Evolutionary conservation across 2,113 vertebrate species (phyloP), one percentile per base, ranked within the genome.

Genomic region (Rhabdornis inornatus): DNA sequence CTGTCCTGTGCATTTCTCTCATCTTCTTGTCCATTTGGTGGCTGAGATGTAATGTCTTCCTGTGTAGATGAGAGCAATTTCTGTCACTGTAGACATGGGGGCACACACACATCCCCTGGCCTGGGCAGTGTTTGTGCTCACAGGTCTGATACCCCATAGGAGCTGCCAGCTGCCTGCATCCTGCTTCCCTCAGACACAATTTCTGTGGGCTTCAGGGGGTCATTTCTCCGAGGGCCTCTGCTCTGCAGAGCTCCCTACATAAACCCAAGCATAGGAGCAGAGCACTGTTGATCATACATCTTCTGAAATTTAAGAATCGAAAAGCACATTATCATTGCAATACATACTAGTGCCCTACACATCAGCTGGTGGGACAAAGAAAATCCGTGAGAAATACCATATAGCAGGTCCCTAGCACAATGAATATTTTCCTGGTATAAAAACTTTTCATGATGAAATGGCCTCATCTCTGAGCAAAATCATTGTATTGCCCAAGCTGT

Each of bases 361-460:
- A 52, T 87, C 80, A 83, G 70, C 65, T 60, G 21, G 37, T 47
- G 53, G 60, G 50, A 76, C 56, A 57, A 64, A 79, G 65, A 42
- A 79, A 81, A 71, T 79, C 66, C 61, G n/a, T 89, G 89, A 94
- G 70, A 91, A 87, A 89, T 94, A 40, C 11, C 35, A 45, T 63
- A 47, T 11, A 63, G 79, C 47, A 66, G 35, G 25, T 71, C 61
- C 56, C 61, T 77, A 81, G 65, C 37, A 82, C 83, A 89, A 35
- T 87, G 76, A 93, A 79, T 94, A 87, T 95, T 90, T 92, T 68
- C 53, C 92, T 82, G 56, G 75, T 93, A 42, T 30, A 71, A 57
- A 47, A 92, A 91, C 50, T 93, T 94, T 82, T 65, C 80, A 55
- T 87, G 88, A 92, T 94, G 61, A 86, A 97, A 84, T 82, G 53